Evolutionary conservation across 2,888 invertebrate genomes (phyloP), one percentile per base, ranked within the genome.

Genomic region (Gerris lacustris): DNA sequence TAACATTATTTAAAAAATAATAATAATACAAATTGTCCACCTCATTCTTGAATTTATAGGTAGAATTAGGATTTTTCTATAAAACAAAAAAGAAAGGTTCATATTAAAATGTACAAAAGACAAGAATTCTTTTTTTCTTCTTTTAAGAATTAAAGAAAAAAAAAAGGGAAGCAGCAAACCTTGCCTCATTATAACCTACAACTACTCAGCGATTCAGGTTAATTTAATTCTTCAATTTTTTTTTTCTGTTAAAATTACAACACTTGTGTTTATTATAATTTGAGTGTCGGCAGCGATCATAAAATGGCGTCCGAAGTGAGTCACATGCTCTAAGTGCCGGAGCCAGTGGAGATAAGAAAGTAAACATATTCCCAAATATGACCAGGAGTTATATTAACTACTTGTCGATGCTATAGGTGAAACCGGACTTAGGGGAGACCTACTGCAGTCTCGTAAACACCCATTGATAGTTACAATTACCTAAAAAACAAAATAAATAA

Each of bases 391-490:
- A 55, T 74, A 77, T 79, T 93, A 93, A 91, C 94, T 94, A 87
- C 92, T 92, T 80, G 93, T 93, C 78, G 92, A 92, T 74, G 93
- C 93, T 81, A 90, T 88, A 78, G 89, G 89, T 80, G 88, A 89
- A 81, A 88, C 88, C 78, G 92, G 92, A 80, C 92, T 92, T 82
- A 92, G 85, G 77, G 92, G 92, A 79, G 92, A 92, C 83, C 91
- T 89, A 76, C 77, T 88, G 75, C 91, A 89, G 82, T 92, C 92
- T 77, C 92, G 87, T 79, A 92, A 87, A 83, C 93, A 93, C 74
- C 94, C 94, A 78, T 94, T 94, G 82, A 94, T 84, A 76, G 94
- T 94, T 81, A 94, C 90, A 78, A 91, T 89, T 77, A 87, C 82
- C 76, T 76, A 67, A n/a, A 71, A 68, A 45, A 45, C n/a, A 70